Conservation (phyloP, 2,888 invertebrate species). For the Ormyrus rosae region DNA sequence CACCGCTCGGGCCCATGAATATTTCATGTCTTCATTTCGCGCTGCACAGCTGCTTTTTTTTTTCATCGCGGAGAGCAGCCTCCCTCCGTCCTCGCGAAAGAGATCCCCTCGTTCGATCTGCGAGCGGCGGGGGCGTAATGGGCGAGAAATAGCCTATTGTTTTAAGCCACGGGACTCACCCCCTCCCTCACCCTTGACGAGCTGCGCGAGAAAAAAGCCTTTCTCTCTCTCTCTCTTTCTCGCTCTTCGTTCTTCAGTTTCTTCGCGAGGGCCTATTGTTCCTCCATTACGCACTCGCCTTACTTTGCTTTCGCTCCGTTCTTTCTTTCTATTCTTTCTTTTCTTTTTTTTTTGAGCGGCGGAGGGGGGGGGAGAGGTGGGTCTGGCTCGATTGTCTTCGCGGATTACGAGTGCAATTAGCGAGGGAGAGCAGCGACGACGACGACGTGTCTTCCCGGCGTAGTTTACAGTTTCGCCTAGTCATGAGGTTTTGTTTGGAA, state of each 20-base stretch:
- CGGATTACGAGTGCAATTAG: conserved; percentile 35
- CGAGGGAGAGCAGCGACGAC: background rate
- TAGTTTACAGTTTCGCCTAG: conserved; percentile 12
- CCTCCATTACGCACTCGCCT: conserved; percentile 38
- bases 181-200: background rate
- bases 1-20: conserved; percentile 26
- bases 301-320: background rate
- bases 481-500: conserved; percentile 14
- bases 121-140: conserved; percentile 20
- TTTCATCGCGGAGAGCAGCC: background rate
- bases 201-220: background rate
- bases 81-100: background rate
- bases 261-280: conserved; percentile 26
- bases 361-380: no score
- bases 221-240: no score
- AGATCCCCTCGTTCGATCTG: conserved; percentile 17
- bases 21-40: conserved; percentile 44
- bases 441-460: conserved; percentile 7
- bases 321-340: background rate
- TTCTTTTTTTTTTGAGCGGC: no score
- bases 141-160: conserved; percentile 48
- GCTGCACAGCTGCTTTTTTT: background rate
- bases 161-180: conserved; percentile 36
- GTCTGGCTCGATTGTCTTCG: no score
- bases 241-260: conserved; percentile 1